Conservation (phyloP, 2,113 vertebrate genomes). For the Oceanites oceanicus region DNA sequence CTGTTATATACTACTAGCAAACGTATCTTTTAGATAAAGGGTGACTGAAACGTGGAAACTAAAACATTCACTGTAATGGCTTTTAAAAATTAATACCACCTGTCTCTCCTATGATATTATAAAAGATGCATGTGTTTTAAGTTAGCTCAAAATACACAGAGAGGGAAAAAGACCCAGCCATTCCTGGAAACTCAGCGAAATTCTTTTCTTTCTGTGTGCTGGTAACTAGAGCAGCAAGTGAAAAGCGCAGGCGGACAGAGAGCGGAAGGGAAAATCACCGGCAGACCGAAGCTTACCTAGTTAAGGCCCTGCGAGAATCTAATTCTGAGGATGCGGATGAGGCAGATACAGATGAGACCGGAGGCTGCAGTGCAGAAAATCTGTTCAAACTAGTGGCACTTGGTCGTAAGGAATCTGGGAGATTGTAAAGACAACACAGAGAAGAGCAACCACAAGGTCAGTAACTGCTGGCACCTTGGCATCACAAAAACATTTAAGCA, state of each 20-base stretch:
- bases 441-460: neutral
- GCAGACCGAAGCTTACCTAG: slow-evolving; percentile 73
- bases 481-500: neutral
- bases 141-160: neutral
- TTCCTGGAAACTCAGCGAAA: neutral
- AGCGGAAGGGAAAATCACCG: fast-evolving
- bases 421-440: neutral
- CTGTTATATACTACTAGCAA: neutral
- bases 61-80: neutral
- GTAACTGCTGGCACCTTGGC: neutral
- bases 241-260: fast-evolving
- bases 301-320: slow-evolving; percentile 86
- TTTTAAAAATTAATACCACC: neutral
- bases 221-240: neutral
- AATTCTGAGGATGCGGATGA: slow-evolving; percentile 80
- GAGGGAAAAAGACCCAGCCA: neutral
- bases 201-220: neutral
- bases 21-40: neutral
- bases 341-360: slow-evolving; percentile 75
- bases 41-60: neutral
- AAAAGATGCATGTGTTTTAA: neutral
- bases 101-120: neutral
- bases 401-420: slow-evolving; percentile 86
- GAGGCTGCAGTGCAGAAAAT: slow-evolving; percentile 90
- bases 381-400: slow-evolving; percentile 90